Percentiles rank a stretch among this genome's conserved stretches.
These are phyloP conservation scores for Dasypus novemcinctus DNA, from an alignment of 2,113 vertebrate genomes.

Conservation along the genomic window DNA sequence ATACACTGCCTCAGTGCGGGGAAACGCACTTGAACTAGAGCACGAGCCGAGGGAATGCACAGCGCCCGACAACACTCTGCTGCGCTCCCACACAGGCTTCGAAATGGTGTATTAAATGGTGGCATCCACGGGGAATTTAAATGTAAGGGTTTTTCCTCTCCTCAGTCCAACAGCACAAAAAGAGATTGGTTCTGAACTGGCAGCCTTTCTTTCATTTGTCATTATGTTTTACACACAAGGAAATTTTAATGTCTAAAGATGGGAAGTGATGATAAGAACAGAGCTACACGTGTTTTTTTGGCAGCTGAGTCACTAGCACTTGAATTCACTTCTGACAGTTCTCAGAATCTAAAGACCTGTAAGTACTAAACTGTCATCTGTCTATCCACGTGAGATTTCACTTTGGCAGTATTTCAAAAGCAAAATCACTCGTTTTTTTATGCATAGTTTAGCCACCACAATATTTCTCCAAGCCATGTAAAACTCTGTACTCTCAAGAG, in stretches of 20 bases:
- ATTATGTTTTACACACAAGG: conserved; percentile 63
- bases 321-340: conserved; percentile 76
- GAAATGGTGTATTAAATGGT: background rate
- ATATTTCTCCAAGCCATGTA: conserved; percentile 67
- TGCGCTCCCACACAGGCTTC: fast-evolving
- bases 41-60: fast-evolving
- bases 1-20: fast-evolving
- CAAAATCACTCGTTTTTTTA: conserved; percentile 54
- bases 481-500: conserved; percentile 52
- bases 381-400: conserved; percentile 72
- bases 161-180: conserved; percentile 10
- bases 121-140: background rate
- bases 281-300: conserved; percentile 56
- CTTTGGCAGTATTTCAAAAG: conserved; percentile 77
- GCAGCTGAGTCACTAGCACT: conserved; percentile 63
- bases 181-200: background rate
- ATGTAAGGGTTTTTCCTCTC: conserved; percentile 3
- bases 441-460: conserved; percentile 58
- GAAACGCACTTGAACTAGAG: background rate
- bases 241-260: conserved; percentile 66
- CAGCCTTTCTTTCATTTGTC: conserved; percentile 62
- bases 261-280: conserved; percentile 62
- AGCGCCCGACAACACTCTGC: fast-evolving
- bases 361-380: conserved; percentile 78
- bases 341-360: conserved; percentile 71